Evolutionary conservation across 1,140 invertebrate genomes (phyloP), one percentile per base, ranked within the genome.

Genomic region (Habropoda laboriosa): DNA sequence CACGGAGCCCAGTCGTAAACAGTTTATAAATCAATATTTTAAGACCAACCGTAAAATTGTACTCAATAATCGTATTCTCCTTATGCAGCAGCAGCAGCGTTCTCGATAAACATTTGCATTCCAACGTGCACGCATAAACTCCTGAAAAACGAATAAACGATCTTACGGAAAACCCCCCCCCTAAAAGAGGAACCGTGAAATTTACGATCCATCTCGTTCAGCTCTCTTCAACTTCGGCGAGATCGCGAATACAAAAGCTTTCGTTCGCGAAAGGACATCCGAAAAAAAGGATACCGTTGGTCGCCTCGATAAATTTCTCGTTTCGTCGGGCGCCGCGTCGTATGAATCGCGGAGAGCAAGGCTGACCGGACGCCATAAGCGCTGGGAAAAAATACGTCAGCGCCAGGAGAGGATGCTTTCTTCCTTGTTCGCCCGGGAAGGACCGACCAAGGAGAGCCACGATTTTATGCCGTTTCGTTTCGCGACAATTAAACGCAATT

Each of bases 401-500:
- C 53, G 32, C 13, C 27, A 24, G 16, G 24, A 2, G n/a, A 45
- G 38, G 49, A 76, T 47, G 27, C 18, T 58, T 16, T 45, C 35
- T 49, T 67, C 35, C 63, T 55, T 24, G 6, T 40, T 53, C 7
- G 30, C 32, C 3, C 24, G 6, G 21, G 58, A 72, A 58, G 68
- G 68, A 42, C 16, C 57, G 30, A 61, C 18, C 64, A 70, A 78
- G 72, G 72, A 63, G 35, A 75, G 3, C 72, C 16, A 55, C 72
- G 49, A 30, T 42, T 51, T 75, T 58, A 45, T 60, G 13, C 21
- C 32, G 21, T 71, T 70, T 27, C 66, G 38, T 58, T 21, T 30
- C 66, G 53, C 32, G 55, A 60, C 55, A 61, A 78, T 78, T 71
- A 78, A 71, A 60, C 32, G 51, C 55, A 16, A 75, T 55, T n/a